phyloP scores from a whole-genome alignment of 2,888 invertebrate genomes.

The Molanna angustata region DNA sequence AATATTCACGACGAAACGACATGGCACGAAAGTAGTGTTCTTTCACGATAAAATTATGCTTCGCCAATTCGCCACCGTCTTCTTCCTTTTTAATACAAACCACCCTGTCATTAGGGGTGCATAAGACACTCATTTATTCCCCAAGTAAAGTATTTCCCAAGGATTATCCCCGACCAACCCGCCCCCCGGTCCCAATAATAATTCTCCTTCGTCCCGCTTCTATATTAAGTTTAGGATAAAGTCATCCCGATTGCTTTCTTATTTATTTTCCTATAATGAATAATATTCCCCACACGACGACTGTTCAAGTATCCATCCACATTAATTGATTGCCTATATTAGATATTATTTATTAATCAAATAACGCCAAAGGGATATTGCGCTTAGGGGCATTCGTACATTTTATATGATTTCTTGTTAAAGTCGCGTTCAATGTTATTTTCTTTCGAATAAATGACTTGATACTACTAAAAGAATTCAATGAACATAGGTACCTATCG shows the following conservation, averaged over 20 bases:
- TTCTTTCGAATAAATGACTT: no score
- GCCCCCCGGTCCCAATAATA: constrained; percentile 11
- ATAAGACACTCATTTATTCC: constrained; percentile 29
- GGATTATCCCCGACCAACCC: constrained; percentile 14
- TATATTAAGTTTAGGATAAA: constrained; percentile 13
- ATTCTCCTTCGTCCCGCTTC: not conserved
- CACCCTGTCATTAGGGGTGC: constrained; percentile 23
- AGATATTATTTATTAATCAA: no score
- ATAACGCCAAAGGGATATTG: no score
- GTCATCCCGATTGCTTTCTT: constrained; percentile 18
- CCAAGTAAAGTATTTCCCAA: constrained; percentile 22
- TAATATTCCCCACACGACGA: no score
- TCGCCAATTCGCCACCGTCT: constrained; percentile 22
- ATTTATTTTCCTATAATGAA: constrained; percentile 11
- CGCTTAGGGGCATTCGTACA: no score
- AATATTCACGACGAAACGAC: no score
- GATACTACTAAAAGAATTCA: no score
- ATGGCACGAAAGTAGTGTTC: constrained; percentile 4
- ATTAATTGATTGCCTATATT: no score
- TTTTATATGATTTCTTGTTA: no score
- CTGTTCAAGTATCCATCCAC: no score
- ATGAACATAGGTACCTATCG: no score
- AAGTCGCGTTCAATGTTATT: no score
- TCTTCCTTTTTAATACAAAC: constrained; percentile 28
- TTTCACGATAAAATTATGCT: constrained; percentile 25